These are phyloP conservation scores for Leptopilina myrica DNA, from an alignment of 2,888 invertebrate genomes.

Conservation along the genomic window DNA sequence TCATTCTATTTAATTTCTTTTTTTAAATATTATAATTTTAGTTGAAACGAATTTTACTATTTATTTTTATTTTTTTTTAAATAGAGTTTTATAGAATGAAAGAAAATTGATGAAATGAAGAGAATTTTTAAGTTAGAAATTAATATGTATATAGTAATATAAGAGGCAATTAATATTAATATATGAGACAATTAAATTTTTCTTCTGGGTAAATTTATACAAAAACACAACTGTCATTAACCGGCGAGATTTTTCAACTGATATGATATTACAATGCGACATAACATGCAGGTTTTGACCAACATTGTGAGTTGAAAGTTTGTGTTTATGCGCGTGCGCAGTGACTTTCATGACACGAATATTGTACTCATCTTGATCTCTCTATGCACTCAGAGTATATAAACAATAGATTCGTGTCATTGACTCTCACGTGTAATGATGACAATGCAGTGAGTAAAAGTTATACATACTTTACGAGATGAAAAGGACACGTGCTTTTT, in stretches of 20 bases:
- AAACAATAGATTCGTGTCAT: constrained; percentile 27
- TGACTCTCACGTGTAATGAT: constrained; percentile 28
- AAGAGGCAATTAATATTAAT: no score
- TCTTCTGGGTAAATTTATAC: neutral
- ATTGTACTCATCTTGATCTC: constrained; percentile 19
- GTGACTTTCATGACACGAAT: constrained; percentile 19
- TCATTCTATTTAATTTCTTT: neutral
- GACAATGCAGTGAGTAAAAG: neutral
- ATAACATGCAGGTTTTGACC: constrained; percentile 50
- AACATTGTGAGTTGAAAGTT: constrained; percentile 50
- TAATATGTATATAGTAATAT: no score
- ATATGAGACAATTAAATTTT: no score
- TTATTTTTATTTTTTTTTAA: neutral
- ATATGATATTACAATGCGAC: constrained; percentile 56
- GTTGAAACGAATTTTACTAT: no score
- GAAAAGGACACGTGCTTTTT: constrained; percentile 14
- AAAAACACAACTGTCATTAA: constrained; percentile 48
- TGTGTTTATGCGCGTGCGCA: constrained; percentile 51
- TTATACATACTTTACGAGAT: neutral
- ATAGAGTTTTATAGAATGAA: neutral
- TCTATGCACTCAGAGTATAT: constrained; percentile 7
- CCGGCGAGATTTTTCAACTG: constrained; percentile 56
- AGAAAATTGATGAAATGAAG: no score
- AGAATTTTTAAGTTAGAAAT: no score
- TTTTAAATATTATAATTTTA: no score